Percentiles rank a stretch among this genome's conserved stretches.
These are phyloP conservation scores for Etheostoma cragini DNA, from an alignment of 2,113 vertebrate genomes.

Conservation along the genomic window DNA sequence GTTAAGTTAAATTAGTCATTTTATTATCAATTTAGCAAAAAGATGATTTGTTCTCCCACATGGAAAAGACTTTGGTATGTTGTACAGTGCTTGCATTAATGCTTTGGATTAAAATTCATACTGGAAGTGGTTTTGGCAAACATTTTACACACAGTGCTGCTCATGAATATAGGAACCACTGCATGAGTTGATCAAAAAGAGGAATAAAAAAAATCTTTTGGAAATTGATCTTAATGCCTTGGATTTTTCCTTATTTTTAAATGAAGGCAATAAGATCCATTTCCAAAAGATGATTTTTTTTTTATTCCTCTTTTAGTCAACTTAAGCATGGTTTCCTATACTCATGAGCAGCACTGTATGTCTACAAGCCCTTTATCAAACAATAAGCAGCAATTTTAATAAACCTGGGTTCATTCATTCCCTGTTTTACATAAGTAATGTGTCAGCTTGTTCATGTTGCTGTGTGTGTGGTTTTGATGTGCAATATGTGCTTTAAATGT, in stretches of 20 bases:
- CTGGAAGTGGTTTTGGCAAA: constrained; percentile 3
- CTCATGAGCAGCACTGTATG: background rate
- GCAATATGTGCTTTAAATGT: constrained; percentile 63
- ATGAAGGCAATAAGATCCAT: no score
- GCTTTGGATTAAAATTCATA: constrained; percentile 22
- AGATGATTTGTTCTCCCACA: background rate
- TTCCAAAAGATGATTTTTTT: no score
- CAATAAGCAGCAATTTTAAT: constrained; percentile 38
- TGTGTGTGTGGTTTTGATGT: constrained; percentile 45
- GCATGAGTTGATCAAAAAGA: no score
- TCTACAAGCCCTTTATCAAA: background rate
- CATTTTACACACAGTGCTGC: background rate
- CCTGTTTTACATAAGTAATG: constrained; percentile 12
- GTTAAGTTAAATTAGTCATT: background rate
- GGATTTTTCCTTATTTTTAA: no score
- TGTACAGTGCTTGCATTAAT: constrained; percentile 1
- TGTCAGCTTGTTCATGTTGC: constrained; percentile 9
- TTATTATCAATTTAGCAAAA: background rate
- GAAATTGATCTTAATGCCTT: no score
- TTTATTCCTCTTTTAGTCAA: no score
- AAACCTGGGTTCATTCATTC: constrained; percentile 10
- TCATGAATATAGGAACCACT: no score
- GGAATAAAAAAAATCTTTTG: no score
- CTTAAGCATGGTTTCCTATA: no score
- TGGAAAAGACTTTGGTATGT: constrained; percentile 37